Evolutionary conservation across 2,797 vertebrate genomes (phyloP).

Genomic region (Manis javanica): DNA sequence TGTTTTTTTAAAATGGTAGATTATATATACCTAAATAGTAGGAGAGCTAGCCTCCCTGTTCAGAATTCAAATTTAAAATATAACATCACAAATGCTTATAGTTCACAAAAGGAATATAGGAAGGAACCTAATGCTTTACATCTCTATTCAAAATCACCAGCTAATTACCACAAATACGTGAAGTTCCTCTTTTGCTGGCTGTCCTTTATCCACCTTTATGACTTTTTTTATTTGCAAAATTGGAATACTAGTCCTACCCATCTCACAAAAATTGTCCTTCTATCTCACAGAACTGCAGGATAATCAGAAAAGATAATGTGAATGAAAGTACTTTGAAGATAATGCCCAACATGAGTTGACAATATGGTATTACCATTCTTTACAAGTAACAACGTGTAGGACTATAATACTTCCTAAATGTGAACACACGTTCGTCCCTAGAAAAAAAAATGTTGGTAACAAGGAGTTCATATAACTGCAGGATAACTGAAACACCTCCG

Average conservation of each 20-base stretch:
- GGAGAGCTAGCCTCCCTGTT: background rate
- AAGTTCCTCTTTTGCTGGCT: conserved; percentile 8
- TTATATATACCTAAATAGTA: conserved; percentile 31
- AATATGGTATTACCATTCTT: conserved; percentile 1
- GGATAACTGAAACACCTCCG: conserved; percentile 25
- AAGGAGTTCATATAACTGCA: conserved; percentile 30
- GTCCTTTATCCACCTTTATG: background rate
- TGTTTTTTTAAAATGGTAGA: conserved; percentile 10
- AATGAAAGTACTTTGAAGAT: conserved; percentile 50
- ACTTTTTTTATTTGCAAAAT: conserved; percentile 36
- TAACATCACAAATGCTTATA: background rate
- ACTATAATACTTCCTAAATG: conserved; percentile 34
- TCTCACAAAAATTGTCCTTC: conserved; percentile 27
- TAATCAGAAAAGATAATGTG: background rate
- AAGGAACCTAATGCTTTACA: background rate
- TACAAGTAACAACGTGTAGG: conserved; percentile 19
- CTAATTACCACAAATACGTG: conserved; percentile 4
- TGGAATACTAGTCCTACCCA: background rate
- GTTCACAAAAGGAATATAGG: conserved; percentile 60
- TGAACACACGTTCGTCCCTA: background rate
- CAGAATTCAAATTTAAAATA: conserved; percentile 49
- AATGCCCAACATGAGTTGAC: conserved; percentile 10
- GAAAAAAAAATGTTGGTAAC: conserved; percentile 5
- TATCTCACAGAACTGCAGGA: conserved; percentile 44
- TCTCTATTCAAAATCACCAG: conserved; percentile 24